Percentiles rank a stretch among this genome's conserved stretches.
Conservation (phyloP, 2,888 invertebrate genomes). For the Trichogramma evanescens region DNA sequence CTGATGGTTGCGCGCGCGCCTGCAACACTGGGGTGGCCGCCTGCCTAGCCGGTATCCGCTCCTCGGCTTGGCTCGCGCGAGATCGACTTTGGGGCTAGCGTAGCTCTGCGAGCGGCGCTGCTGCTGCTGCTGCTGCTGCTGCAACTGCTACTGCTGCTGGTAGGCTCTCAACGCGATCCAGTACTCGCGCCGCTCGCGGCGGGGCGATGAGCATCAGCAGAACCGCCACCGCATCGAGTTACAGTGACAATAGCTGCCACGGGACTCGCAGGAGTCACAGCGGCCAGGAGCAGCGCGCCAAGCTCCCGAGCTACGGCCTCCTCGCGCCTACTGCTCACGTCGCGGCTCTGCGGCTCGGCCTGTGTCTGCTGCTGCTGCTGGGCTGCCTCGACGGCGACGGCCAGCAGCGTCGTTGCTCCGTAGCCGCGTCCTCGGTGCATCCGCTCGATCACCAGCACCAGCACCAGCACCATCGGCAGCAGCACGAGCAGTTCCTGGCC, state of each 20-base stretch:
- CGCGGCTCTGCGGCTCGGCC: not conserved
- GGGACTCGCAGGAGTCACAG: constrained; percentile 14
- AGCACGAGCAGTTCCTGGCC: constrained; percentile 17
- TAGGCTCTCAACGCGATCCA: not conserved
- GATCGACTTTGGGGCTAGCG: too few species aligned
- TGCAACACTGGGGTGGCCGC: not conserved
- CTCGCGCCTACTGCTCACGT: not conserved
- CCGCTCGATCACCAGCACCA: constrained; percentile 19
- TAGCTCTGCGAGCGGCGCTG: too few species aligned
- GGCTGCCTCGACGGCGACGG: constrained; percentile 4
- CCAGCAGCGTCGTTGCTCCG: not conserved
- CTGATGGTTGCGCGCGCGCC: constrained; percentile 37
- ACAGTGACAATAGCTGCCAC: not conserved
- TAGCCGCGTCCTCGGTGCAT: constrained; percentile 13
- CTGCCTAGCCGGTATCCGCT: too few species aligned
- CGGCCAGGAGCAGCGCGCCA: not conserved
- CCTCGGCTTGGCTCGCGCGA: too few species aligned
- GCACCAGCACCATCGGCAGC: constrained; percentile 20
- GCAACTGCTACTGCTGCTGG: too few species aligned
- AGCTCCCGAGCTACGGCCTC: too few species aligned
- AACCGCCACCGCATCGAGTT: not conserved
- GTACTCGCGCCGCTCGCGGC: not conserved
- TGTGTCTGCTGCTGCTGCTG: not conserved
- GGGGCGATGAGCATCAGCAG: not conserved
- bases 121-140: too few species aligned